A percentile compares a stretch with the other conserved stretches of the same genome.
These are phyloP conservation scores for Tenthredo notha DNA, from an alignment of 2,888 invertebrate genomes.

Conservation along the genomic window DNA sequence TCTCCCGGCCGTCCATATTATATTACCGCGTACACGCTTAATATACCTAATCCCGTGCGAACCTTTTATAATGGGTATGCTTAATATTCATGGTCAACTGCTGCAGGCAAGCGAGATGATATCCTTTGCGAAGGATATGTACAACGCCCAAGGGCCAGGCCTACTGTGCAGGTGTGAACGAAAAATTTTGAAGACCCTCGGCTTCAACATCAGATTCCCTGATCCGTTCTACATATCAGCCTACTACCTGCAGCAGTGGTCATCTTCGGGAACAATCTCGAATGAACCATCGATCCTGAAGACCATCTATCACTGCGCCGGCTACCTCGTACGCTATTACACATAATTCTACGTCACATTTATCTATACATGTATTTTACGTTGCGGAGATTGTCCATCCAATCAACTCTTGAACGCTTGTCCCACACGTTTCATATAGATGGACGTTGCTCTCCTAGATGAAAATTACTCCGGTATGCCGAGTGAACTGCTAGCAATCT, in stretches of 20 bases:
- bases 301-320: slow-evolving; percentile 62
- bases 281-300: not conserved
- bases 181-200: slow-evolving; percentile 62
- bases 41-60: not conserved
- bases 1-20: too few relatives aligned
- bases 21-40: not conserved
- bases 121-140: slow-evolving; percentile 60
- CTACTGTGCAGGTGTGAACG: slow-evolving; percentile 63
- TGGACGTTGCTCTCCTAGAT: slow-evolving; percentile 68
- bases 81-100: not conserved
- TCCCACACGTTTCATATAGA: slow-evolving; percentile 60
- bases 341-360: not conserved
- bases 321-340: slow-evolving; percentile 65
- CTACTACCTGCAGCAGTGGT: slow-evolving; percentile 57
- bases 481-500: slow-evolving; percentile 59
- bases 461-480: slow-evolving; percentile 60
- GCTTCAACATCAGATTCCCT: slow-evolving; percentile 67
- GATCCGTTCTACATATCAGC: slow-evolving; percentile 66
- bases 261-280: slow-evolving; percentile 40
- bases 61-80: not conserved
- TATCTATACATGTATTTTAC: not conserved
- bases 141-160: slow-evolving; percentile 52
- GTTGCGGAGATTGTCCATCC: not conserved
- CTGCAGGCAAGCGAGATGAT: slow-evolving; percentile 64
- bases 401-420: not conserved